Conservation (phyloP, 2,113 vertebrate species). For the Eclectus roratus region DNA sequence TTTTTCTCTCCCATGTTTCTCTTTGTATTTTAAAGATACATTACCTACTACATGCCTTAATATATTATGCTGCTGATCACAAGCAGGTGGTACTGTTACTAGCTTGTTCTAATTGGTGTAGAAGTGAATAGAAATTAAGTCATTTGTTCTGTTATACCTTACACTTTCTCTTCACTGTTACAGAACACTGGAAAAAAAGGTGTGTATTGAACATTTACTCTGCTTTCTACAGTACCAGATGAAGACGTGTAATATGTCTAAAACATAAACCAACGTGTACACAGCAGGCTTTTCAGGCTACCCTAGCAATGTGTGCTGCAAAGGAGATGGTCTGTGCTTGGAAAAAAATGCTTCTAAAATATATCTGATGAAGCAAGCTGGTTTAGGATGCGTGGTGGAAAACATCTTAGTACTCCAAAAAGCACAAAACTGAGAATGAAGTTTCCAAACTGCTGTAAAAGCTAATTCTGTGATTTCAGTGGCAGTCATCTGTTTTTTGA, state of each 20-base stretch:
- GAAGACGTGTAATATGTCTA: neutral
- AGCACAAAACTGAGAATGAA: neutral
- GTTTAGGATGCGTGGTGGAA: neutral
- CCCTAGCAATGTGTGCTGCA: fast-evolving
- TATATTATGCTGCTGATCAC: neutral
- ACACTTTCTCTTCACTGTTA: neutral
- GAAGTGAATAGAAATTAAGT: neutral
- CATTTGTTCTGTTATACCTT: neutral
- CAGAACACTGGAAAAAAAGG: neutral
- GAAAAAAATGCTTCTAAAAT: neutral
- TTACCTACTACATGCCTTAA: neutral
- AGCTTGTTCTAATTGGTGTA: neutral
- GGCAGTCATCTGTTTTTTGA: neutral
- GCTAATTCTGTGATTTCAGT: neutral
- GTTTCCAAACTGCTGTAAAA: neutral
- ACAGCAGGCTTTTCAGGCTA: neutral
- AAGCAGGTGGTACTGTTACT: neutral
- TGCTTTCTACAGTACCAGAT: neutral
- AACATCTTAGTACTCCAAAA: neutral
- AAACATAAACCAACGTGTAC: neutral
- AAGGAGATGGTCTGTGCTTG: neutral
- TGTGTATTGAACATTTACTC: neutral
- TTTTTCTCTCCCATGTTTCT: neutral
- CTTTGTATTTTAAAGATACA: neutral
- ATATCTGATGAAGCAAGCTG: neutral